Evolutionary conservation across 2,797 vertebrate species (phyloP).

Genomic region (Danio kyathit): DNA sequence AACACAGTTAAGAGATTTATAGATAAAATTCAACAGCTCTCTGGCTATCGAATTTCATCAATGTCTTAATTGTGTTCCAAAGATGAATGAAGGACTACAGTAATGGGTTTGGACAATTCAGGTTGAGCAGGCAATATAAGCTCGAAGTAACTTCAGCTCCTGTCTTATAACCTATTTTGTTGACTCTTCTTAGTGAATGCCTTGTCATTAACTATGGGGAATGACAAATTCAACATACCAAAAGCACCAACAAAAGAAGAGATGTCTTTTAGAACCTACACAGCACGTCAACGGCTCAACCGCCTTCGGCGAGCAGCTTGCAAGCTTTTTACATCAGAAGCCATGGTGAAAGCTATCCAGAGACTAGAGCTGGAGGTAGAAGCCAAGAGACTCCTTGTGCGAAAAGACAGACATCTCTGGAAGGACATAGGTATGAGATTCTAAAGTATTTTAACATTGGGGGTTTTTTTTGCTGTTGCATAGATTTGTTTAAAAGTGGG

Average conservation of each 20-base stretch:
- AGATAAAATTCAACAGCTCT: too few species aligned
- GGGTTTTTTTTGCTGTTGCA: background rate
- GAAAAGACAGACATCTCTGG: slow-evolving; percentile 95
- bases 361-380: slow-evolving; percentile 92
- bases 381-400: slow-evolving; percentile 84
- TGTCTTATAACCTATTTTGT: background rate
- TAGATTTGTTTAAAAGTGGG: background rate
- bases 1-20: too few species aligned
- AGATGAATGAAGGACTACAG: too few species aligned
- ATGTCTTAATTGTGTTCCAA: too few species aligned
- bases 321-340: slow-evolving; percentile 85
- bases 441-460: background rate
- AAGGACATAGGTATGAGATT: slow-evolving; percentile 89
- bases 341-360: slow-evolving; percentile 89
- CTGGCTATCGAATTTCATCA: too few species aligned
- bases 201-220: slow-evolving; percentile 84
- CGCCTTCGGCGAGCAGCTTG: slow-evolving; percentile 88
- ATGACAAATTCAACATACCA: slow-evolving; percentile 80
- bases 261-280: slow-evolving; percentile 91
- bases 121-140: background rate
- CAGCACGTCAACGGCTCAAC: slow-evolving; percentile 85
- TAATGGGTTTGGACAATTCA: too few species aligned
- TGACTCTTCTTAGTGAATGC: slow-evolving; percentile 81
- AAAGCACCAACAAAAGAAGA: slow-evolving; percentile 95
- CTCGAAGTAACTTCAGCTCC: background rate